phyloP scores from a whole-genome alignment of 2,113 vertebrate species.

The Corythaeola cristata region DNA sequence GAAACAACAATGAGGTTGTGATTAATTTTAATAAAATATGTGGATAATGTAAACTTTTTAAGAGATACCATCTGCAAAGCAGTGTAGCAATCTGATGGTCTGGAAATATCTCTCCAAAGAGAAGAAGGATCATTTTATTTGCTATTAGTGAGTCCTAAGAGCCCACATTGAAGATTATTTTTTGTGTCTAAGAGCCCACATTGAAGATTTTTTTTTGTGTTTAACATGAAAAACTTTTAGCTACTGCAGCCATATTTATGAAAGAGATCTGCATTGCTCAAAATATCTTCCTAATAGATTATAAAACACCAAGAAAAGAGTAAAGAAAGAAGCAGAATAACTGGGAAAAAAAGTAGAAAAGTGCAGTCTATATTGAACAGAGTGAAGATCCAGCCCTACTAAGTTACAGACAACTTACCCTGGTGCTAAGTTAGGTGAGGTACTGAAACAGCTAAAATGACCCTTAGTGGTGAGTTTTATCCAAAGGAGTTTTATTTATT shows the following conservation, averaged over 20 bases:
- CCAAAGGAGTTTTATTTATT: rapidly evolving
- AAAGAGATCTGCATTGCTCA: neutral
- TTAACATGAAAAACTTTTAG: neutral
- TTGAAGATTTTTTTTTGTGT: neutral
- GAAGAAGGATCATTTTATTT: neutral
- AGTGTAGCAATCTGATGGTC: neutral
- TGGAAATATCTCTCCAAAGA: neutral
- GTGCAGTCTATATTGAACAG: neutral
- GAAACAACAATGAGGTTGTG: neutral
- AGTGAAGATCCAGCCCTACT: neutral
- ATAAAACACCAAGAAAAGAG: neutral
- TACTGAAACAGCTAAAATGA: neutral
- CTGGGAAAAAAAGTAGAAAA: neutral
- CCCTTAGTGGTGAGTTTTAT: neutral
- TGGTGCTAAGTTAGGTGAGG: neutral
- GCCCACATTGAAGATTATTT: neutral
- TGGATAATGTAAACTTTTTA: neutral
- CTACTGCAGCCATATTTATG: neutral
- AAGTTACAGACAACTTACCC: neutral
- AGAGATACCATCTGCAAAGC: neutral
- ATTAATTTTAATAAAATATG: slow-evolving; percentile 22
- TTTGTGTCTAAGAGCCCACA: neutral
- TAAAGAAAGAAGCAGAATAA: neutral
- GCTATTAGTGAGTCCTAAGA: neutral
- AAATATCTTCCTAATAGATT: neutral